Base-by-base conservation (phyloP, 2,888 invertebrate species). In the Pecten maximus region DNA sequence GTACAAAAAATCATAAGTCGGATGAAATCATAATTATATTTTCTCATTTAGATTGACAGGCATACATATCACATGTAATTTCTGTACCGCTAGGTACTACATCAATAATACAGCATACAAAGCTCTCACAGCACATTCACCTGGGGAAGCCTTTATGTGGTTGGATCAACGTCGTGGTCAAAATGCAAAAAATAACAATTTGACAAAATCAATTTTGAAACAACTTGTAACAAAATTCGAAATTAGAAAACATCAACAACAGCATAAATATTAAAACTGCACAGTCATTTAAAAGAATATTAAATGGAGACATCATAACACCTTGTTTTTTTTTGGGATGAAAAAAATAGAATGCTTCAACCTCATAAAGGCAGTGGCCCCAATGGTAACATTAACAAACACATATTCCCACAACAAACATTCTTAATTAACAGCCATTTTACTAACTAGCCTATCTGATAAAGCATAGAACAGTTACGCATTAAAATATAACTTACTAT, bases 1-100 rank as follows among this genome's bases (percentile, higher is more conserved):
- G 35, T 74, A 28, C 28, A 60, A 74, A 74, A 28, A 28, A 74
- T 23, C 8, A 54, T 6, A 54, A 74, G 74, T 28, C 74, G 28
- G 74, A 28, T 74, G 74, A 74, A 35, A 35, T 74, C 74, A 74
- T 74, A 74, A 74, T 74, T 74, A 15, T 35, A 74, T 74, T 74
- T 74, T 19, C 54, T 74, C 74, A 74, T 74, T 74, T 35, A 74
- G 74, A 35, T 74, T 74, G 74, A 74, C 74, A 74, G 74, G 74
- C 74, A 74, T 74, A 74, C 74, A 74, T 74, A 74, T 74, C 74
- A 74, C 74, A 74, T 35, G 74, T 74, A 74, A 74, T 74, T 74
- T 74, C 28, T 74, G 74, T 74, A 74, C 74, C 74, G 28, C 28
- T 74, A 15, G 74, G 74, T 74, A 74, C 74, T 28, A 74, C 74